phyloP scores from a whole-genome alignment of 2,888 invertebrate genomes.

The Amiota mariae region DNA sequence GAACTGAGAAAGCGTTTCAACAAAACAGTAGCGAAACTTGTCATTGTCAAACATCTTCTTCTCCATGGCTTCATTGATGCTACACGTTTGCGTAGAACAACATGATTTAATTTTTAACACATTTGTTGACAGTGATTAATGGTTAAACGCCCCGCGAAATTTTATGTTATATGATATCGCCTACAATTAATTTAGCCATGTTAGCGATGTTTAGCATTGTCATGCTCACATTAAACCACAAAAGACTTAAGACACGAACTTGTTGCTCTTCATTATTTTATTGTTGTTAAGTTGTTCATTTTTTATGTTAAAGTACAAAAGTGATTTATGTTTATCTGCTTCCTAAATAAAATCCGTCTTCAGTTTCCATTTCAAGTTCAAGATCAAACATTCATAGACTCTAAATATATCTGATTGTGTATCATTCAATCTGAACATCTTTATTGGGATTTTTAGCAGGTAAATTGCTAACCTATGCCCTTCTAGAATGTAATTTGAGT shows the following conservation, averaged over 20 bases:
- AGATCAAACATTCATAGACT: not conserved
- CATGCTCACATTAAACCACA: not conserved
- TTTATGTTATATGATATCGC: not conserved
- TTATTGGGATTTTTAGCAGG: too few species aligned
- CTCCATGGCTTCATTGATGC: not conserved
- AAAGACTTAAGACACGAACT: slow-evolving; percentile 23
- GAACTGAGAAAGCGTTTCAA: not conserved
- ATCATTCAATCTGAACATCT: too few species aligned
- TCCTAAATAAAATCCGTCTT: not conserved
- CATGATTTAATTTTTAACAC: not conserved
- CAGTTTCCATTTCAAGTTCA: not conserved
- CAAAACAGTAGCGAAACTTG: not conserved
- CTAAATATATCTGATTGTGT: too few species aligned
- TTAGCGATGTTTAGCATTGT: not conserved
- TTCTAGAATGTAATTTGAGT: too few species aligned
- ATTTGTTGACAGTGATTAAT: slow-evolving; percentile 22
- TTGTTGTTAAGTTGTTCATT: not conserved
- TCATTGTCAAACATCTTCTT: not conserved
- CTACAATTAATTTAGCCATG: not conserved
- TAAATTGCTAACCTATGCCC: too few species aligned
- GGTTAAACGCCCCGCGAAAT: not conserved
- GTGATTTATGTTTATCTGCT: too few species aligned
- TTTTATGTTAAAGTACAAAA: not conserved
- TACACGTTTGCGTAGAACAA: not conserved
- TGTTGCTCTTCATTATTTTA: not conserved